Evolutionary conservation across 2,797 vertebrate species (phyloP).

Genomic region (Staurois parvus): DNA sequence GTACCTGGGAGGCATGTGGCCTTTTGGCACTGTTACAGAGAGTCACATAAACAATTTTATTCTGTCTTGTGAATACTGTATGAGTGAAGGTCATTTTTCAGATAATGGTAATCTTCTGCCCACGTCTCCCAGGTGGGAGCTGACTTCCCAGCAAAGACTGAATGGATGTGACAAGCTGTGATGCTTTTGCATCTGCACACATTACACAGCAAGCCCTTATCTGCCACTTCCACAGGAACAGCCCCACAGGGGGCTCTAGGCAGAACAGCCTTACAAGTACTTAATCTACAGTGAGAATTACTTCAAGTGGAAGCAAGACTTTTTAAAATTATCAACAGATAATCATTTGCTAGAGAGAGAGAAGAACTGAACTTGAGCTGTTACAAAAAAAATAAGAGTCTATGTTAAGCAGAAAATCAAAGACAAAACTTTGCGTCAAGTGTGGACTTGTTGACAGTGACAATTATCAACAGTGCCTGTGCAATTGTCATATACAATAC

Average conservation of each 20-base stretch:
- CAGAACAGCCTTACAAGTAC: neutral
- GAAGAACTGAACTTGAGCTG: too few species aligned
- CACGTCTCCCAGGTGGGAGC: conserved; percentile 9
- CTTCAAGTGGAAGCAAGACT: neutral
- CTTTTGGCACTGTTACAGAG: neutral
- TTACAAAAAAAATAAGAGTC: too few species aligned
- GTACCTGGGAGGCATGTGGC: neutral
- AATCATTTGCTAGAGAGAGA: too few species aligned
- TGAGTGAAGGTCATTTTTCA: neutral
- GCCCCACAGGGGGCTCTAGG: neutral
- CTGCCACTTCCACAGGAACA: neutral
- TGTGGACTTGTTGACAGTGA: too few species aligned
- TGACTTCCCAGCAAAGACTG: neutral
- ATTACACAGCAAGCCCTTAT: neutral
- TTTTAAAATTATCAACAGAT: too few species aligned
- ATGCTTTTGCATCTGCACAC: neutral
- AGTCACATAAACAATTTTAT: conserved; percentile 4
- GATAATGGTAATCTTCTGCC: neutral
- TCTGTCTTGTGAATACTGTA: neutral
- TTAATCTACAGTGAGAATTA: neutral
- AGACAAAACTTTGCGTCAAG: too few species aligned
- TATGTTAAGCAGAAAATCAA: too few species aligned
- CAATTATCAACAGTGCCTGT: too few species aligned
- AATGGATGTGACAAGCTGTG: conserved; percentile 13
- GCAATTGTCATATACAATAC: too few species aligned